These are phyloP conservation scores for Marmota monax DNA, from an alignment of 2,113 vertebrate species.

Conservation along the genomic window DNA sequence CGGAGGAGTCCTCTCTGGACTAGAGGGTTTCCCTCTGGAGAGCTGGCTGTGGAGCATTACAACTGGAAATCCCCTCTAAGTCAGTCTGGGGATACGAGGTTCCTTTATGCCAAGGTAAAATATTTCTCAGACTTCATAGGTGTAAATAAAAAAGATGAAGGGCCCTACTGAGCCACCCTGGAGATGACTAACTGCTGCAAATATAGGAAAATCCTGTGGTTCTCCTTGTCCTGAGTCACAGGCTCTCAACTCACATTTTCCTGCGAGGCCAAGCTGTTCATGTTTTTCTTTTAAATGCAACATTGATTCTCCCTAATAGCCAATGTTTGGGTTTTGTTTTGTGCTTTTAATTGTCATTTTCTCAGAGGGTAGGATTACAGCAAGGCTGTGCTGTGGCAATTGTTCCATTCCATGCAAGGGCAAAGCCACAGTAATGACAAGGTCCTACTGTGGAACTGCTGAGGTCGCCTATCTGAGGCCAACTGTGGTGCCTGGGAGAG, in stretches of 20 bases:
- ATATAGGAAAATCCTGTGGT: conserved; percentile 31
- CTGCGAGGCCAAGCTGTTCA: background rate
- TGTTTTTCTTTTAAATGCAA: background rate
- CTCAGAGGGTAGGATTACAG: conserved; percentile 51
- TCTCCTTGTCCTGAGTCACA: conserved; percentile 34
- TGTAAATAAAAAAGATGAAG: background rate
- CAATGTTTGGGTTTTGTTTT: background rate
- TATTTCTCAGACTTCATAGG: background rate
- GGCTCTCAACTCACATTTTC: background rate
- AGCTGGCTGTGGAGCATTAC: background rate
- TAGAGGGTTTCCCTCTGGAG: background rate
- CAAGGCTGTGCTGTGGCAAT: background rate
- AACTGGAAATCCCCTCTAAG: background rate
- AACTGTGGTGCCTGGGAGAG: conserved; percentile 44
- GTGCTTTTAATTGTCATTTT: conserved; percentile 41
- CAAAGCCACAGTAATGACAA: conserved; percentile 65
- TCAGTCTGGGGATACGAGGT: background rate
- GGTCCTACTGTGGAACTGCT: conserved; percentile 60
- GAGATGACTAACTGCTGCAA: conserved; percentile 7
- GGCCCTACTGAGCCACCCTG: background rate
- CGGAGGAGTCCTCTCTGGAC: too few species aligned
- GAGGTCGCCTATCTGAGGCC: conserved; percentile 14
- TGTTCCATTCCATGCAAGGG: background rate
- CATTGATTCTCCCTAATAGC: conserved; percentile 46
- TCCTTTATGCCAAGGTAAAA: background rate